Base-by-base conservation (phyloP, 2,113 vertebrate genomes). In the Gobius niger region DNA sequence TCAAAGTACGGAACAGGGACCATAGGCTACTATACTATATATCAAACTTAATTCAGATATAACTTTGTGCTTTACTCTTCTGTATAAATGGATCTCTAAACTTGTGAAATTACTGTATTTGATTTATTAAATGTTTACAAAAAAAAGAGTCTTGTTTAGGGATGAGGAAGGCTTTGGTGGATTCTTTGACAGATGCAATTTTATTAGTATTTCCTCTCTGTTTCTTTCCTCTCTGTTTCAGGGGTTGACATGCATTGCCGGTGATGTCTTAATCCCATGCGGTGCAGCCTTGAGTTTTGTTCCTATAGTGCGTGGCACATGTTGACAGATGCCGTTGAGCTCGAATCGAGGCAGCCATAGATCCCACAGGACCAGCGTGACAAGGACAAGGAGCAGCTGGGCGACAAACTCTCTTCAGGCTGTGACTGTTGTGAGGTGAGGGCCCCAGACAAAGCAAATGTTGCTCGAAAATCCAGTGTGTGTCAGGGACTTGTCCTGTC, bases 321-420 rank as follows among this genome's bases (percentile, higher is more conserved):
- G 83, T 82, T 87, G 88, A 92, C 89, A 91, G 83, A 91, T 91
- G 90, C 88, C 88, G 85, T 62, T 47, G 42, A 71, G 69, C 79
- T 82, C 84, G 75, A 77, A 78, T 65, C 77, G 70, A 82, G 78
- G 81, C 83, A 82, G 71, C 47, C 72, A 70, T 60, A 73, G 70
- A 87, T 83, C 82, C 87, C 84, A 77, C 76, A 57, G 67, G 89
- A 71, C 75, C 10, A 49, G 63, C 72, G 84, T 76, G 82, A 84
- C 81, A 81, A 54, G 78, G 84, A 80, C 57, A 82, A 85, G 70
- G 80, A 83, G 71, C 65, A 63, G 77, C 78, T 80, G 64, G 63
- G 75, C 75, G 75, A 73, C 76, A 75, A 86, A 63, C 81, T 88
- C 75, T 40, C 75, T 75, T 85, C 82, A 73, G 72, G 72, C 77